Percentiles rank a stretch among this genome's conserved stretches.
Evolutionary conservation across 2,888 invertebrate genomes (phyloP).

Genomic region (Acronicta aceris): DNA sequence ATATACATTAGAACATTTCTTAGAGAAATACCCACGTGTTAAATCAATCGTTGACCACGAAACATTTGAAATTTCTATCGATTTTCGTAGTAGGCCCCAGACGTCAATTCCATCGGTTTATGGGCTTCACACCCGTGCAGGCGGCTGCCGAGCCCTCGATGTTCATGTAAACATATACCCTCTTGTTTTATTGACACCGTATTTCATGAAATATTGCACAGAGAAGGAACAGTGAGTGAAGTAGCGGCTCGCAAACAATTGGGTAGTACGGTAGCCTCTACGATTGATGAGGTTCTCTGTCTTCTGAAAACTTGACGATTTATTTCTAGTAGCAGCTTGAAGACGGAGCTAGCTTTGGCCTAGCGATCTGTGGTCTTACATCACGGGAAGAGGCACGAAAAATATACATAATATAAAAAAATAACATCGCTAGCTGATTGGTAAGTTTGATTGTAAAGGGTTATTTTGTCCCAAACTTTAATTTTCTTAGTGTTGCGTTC

Average conservation of each 20-base stretch:
- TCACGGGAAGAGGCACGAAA: no score
- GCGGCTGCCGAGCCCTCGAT: slow-evolving; percentile 29
- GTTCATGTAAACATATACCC: slow-evolving; percentile 37
- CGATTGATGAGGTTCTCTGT: not conserved
- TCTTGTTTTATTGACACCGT: slow-evolving; percentile 28
- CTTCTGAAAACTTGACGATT: not conserved
- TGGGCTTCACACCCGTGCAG: slow-evolving; percentile 39
- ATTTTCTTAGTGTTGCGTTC: no score
- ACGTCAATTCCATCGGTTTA: slow-evolving; percentile 51
- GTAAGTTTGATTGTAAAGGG: no score
- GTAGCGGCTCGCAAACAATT: not conserved
- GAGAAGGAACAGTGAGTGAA: not conserved
- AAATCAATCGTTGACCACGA: no score
- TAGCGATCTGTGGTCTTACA: not conserved
- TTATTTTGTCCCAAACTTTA: no score
- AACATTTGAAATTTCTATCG: no score
- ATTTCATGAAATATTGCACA: slow-evolving; percentile 33
- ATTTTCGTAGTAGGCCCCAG: slow-evolving; percentile 14
- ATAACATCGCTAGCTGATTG: no score
- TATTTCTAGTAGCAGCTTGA: not conserved
- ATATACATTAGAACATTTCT: no score
- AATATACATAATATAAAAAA: no score
- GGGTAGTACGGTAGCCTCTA: not conserved
- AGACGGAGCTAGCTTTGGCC: not conserved
- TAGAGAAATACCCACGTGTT: no score